A percentile compares a stretch with the other conserved stretches of the same genome.
Conservation (phyloP, 2,797 vertebrate genomes). For the Enteromius trimaculatus region DNA sequence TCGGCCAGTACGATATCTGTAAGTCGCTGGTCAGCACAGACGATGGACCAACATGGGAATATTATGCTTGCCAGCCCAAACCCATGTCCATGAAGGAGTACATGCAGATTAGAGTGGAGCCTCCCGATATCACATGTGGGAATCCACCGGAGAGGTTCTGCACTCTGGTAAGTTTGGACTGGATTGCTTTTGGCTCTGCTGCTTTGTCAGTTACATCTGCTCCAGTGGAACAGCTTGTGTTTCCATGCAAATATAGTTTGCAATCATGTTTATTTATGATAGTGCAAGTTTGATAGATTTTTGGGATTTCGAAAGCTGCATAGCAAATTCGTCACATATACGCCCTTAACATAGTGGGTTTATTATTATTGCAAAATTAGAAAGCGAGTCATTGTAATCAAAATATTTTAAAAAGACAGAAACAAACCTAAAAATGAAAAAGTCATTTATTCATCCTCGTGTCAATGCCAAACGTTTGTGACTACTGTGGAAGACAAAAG, state of each 20-base stretch:
- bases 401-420: background rate
- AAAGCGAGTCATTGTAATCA: background rate
- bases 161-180: conserved; percentile 84
- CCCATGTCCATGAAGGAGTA: conserved; percentile 88
- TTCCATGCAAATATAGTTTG: conserved; percentile 27
- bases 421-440: background rate
- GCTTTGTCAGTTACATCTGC: conserved; percentile 16
- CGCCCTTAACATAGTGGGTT: background rate
- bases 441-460: too few relatives aligned
- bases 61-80: conserved; percentile 89
- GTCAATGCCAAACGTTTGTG: background rate
- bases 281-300: background rate
- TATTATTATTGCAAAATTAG: background rate
- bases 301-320: background rate
- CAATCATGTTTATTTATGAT: conserved; percentile 19
- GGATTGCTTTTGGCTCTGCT: conserved; percentile 11
- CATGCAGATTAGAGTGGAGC: conserved; percentile 90
- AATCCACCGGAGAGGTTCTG: conserved; percentile 94
- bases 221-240: conserved; percentile 21
- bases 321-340: background rate
- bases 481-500: background rate
- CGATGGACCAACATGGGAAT: conserved; percentile 87
- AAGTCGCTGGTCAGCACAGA: conserved; percentile 85
- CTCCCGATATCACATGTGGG: conserved; percentile 91
- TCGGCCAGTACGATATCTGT: conserved; percentile 85